Conservation (phyloP, 2,113 vertebrate genomes). For the Chunga burmeisteri region DNA sequence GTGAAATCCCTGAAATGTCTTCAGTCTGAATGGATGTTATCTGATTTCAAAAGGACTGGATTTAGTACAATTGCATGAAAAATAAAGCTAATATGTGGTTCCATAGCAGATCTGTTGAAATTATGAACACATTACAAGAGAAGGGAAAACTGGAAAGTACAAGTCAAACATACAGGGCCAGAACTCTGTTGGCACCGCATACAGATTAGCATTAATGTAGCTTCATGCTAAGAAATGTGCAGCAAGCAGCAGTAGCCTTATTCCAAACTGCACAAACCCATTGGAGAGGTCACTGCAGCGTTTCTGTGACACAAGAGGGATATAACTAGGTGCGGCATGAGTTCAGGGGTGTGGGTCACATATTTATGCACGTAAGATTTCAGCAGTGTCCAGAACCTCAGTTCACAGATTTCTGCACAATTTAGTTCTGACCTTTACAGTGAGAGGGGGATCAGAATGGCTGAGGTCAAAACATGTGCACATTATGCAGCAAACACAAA, state of each 20-base stretch:
- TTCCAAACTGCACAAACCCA: background rate
- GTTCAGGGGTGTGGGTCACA: slow-evolving; percentile 26
- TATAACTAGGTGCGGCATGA: background rate
- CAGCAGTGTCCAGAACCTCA: background rate
- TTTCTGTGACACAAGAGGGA: background rate
- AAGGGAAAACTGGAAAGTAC: slow-evolving; percentile 32
- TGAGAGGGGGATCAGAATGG: background rate
- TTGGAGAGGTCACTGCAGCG: background rate
- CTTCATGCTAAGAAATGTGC: background rate
- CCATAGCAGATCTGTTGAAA: slow-evolving; percentile 19
- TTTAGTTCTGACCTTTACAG: background rate
- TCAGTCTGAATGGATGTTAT: slow-evolving; percentile 7
- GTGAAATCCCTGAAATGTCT: slow-evolving; percentile 20
- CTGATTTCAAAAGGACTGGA: slow-evolving; percentile 28
- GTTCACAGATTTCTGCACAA: background rate
- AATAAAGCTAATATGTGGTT: slow-evolving; percentile 30
- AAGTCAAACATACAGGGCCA: slow-evolving; percentile 17
- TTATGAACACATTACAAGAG: slow-evolving; percentile 27
- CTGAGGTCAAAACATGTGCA: background rate
- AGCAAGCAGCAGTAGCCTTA: background rate
- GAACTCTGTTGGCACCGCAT: background rate
- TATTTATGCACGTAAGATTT: background rate
- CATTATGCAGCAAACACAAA: background rate
- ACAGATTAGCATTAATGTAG: background rate
- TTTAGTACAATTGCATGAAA: slow-evolving; percentile 14